Evolutionary conservation across 2,797 vertebrate genomes (phyloP), one percentile per base, ranked within the genome.

Genomic region (Trichosurus vulpecula): DNA sequence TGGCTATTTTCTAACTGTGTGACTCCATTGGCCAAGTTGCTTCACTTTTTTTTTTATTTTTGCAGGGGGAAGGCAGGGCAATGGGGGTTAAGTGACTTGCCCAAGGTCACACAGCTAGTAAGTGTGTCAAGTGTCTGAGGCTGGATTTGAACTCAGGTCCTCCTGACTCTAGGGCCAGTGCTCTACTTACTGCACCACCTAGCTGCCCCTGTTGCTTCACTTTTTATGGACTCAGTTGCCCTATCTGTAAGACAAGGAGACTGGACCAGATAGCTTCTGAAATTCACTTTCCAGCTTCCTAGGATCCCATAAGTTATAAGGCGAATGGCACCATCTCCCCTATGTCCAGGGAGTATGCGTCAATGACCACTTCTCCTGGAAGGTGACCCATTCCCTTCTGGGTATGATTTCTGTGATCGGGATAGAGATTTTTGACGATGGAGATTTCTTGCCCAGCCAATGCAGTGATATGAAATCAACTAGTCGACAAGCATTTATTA

Each of bases 361-460:
- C 90, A 96, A 97, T 96, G 93, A 55, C 95, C 54, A 91, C 89
- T 97, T 96, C 94, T 93, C 93, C 93, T 90, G 47, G 90, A 58
- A 57, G 41, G 27, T 56, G 51, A 30, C 35, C 51, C 92, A 95
- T 91, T 58, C 30, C 90, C 95, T 95, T 91, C 74, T 94, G 58
- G 95, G 54, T 54, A 16, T 93, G 29, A 11, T 19, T 57, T 57
- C 2, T 57, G 8, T 57, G 27, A 57, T 57, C 56, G 56, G 57
- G 27, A 29, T 57, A 3, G 56, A 57, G 25, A 57, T 29, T 12
- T 57, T 12, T 54, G 91, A 97, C 92, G 92, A 97, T 92, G 52
- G 3, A 93, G 19, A 11, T 52, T 52, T 94, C 52, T 91, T 93
- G 29, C 95, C 47, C 30, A 91, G 29, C 11, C 30, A 58, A 58